Conservation (phyloP, 1,140 invertebrate species). For the Caerostris extrusa region DNA sequence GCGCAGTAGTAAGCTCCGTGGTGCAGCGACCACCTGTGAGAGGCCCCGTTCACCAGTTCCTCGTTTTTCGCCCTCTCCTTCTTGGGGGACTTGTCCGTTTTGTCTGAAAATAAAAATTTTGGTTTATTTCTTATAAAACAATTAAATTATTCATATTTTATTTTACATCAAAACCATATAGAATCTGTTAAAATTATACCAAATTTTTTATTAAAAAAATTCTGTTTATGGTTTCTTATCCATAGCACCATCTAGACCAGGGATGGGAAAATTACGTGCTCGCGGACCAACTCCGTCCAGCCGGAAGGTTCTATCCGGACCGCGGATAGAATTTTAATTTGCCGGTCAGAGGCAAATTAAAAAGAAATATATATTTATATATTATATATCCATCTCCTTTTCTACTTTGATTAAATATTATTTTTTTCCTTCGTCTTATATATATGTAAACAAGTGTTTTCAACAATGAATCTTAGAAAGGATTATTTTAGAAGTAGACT, state of each 20-base stretch:
- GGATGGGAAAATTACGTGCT: neutral
- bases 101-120: slow-evolving; percentile 83
- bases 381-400: too few species aligned
- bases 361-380: too few species aligned
- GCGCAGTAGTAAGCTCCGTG: slow-evolving; percentile 67
- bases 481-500: too few species aligned
- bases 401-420: too few species aligned
- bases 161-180: neutral
- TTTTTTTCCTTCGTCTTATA: too few species aligned
- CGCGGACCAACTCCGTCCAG: neutral
- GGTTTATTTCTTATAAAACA: neutral
- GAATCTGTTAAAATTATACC: neutral
- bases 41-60: slow-evolving; percentile 88
- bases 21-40: slow-evolving; percentile 38
- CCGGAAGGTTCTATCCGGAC: too few species aligned
- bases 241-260: neutral
- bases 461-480: too few species aligned
- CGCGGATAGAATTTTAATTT: too few species aligned
- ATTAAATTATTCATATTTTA: neutral
- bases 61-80: slow-evolving; percentile 93
- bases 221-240: neutral
- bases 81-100: slow-evolving; percentile 92
- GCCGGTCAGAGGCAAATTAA: too few species aligned
- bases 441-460: too few species aligned
- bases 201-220: neutral